Evolutionary conservation across 2,888 invertebrate species (phyloP), one percentile per base, ranked within the genome.

Genomic region (Xylota sylvarum): DNA sequence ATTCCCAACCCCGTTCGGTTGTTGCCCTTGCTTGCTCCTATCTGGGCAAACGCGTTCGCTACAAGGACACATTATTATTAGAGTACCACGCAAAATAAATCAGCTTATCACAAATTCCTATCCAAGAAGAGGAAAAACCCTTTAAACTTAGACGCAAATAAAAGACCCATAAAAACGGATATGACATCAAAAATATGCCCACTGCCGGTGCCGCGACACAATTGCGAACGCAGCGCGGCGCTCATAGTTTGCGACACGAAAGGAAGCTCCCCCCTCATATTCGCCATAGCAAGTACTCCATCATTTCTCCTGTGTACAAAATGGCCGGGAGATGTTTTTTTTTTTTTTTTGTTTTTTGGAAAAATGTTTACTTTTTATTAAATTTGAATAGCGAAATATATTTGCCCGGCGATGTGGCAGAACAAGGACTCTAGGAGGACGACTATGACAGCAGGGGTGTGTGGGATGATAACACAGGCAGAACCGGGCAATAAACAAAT

Each of bases 311-410:
- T 32, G 27, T 46, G 27, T 23, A 64, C 37, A 43, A 70, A 78
- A 78, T 62, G 52, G 69, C 78, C 69, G 69, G 46, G 37, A 52
- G 70, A 64, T 65, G 37, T 55, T 65, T 56, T 32, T 35, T 58
- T 40, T 6, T 17, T 32, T 69, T 17, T 55, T 55, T 46, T 2
- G 56, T 32, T 69, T 17, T 55, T 55, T 46, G 0, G 56, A 27
- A 43, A 64, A 79, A 55, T 79, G 78, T 79, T 79, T 79, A 64
- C 64, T 72, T 79, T 79, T 79, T 79, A 79, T 79, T 79, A 79
- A 79, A 79, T 79, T 79, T 79, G 79, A 79, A 79, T 64, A 64
- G 78, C 70, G 70, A 55, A 69, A 72, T 79, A 62, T 70, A 72
- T 79, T 79, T 79, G 70, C 78, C 5, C 60, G 35, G 40, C 23